Percentiles rank a stretch among this genome's conserved stretches.
Evolutionary conservation across 2,113 vertebrate species (phyloP).

Genomic region (Xiphias gladius): DNA sequence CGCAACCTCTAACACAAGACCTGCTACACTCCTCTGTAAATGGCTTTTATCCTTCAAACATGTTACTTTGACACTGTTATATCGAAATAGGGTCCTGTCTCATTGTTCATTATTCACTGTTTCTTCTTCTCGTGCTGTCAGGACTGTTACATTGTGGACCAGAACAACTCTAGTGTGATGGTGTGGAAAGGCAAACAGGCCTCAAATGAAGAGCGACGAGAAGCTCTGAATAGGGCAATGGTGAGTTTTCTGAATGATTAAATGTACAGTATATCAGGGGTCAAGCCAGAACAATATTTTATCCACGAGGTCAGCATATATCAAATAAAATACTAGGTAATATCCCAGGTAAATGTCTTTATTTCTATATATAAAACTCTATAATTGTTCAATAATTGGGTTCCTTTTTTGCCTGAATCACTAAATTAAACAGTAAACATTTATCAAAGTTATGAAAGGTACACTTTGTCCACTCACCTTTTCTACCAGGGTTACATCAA

Average conservation of each 20-base stretch:
- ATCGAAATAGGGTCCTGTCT: neutral
- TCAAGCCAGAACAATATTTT: neutral
- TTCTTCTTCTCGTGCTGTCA: slow-evolving; percentile 58
- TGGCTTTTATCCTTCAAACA: neutral
- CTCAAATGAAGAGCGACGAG: slow-evolving; percentile 84
- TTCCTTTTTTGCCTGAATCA: neutral
- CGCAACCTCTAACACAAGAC: slow-evolving; percentile 89
- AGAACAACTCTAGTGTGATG: slow-evolving; percentile 88
- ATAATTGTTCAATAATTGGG: neutral
- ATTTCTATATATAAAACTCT: too few species aligned
- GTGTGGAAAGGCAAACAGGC: slow-evolving; percentile 93
- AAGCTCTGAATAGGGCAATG: slow-evolving; percentile 88
- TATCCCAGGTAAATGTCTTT: neutral
- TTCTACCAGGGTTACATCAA: slow-evolving; percentile 89
- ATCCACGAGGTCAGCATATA: neutral
- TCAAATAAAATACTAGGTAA: neutral
- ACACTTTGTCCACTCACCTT: neutral
- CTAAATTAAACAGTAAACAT: neutral
- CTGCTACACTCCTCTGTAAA: slow-evolving; percentile 90
- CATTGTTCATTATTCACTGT: neutral
- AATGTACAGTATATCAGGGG: neutral
- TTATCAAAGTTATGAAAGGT: neutral
- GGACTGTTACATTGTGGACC: slow-evolving; percentile 92
- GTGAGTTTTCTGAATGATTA: slow-evolving; percentile 75
- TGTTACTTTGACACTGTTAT: neutral